These are phyloP conservation scores for Coracopsis vasa DNA, from an alignment of 2,113 vertebrate species.

Conservation along the genomic window DNA sequence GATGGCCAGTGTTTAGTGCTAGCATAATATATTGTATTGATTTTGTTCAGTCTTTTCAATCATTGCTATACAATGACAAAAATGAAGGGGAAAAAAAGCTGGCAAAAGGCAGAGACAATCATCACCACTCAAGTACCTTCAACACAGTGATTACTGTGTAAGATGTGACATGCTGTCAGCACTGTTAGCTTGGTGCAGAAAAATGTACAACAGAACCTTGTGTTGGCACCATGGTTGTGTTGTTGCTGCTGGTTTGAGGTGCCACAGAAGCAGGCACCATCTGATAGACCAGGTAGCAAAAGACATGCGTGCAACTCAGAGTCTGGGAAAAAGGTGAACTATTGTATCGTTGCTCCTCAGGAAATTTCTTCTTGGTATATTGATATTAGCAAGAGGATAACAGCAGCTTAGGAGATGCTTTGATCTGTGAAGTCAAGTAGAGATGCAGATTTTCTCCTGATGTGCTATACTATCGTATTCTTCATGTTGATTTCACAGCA, in stretches of 20 bases:
- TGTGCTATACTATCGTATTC: not conserved
- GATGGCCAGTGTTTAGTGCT: not conserved
- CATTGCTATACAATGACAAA: not conserved
- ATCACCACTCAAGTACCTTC: not conserved
- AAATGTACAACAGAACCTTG: not conserved
- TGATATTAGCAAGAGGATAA: not conserved
- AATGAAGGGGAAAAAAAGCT: not conserved
- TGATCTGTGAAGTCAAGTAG: not conserved
- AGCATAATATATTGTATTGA: not conserved
- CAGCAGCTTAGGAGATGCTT: not conserved
- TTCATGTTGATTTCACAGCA: not conserved
- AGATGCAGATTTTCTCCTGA: not conserved
- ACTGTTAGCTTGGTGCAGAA: not conserved
- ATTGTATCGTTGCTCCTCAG: not conserved
- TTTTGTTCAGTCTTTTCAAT: not conserved
- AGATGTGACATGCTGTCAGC: fast-evolving
- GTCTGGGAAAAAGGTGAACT: not conserved
- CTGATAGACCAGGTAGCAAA: not conserved
- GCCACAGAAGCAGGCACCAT: not conserved
- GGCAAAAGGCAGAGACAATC: not conserved
- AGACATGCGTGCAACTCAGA: not conserved
- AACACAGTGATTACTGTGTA: not conserved
- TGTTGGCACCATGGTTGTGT: not conserved
- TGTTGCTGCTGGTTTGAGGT: not conserved
- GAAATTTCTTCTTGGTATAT: not conserved